phyloP scores from a whole-genome alignment of 2,113 vertebrate species.

The Accipiter cooperii region DNA sequence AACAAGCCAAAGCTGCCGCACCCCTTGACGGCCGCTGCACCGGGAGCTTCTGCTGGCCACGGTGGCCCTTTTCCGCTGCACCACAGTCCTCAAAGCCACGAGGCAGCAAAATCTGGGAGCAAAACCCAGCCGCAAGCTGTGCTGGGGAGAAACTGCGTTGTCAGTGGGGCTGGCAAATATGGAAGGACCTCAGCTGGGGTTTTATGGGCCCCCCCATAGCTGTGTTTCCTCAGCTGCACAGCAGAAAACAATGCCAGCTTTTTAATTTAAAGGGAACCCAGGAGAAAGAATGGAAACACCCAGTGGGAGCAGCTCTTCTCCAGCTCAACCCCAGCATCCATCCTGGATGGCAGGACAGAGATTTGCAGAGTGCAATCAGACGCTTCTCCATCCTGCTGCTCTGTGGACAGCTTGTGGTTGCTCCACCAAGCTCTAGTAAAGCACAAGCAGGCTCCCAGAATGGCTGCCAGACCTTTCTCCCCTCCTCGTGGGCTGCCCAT shows the following conservation, averaged over 20 bases:
- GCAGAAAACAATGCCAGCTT: not conserved
- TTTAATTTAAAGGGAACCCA: not conserved
- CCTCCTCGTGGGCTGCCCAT: not conserved
- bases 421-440: not conserved
- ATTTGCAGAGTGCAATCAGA: not conserved
- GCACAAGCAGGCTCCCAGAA: not conserved
- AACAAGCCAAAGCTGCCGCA: not conserved
- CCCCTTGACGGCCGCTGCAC: not conserved
- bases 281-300: not conserved
- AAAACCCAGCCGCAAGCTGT: not conserved
- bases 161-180: not conserved
- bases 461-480: not conserved
- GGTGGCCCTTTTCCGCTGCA: not conserved
- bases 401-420: not conserved
- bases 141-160: not conserved
- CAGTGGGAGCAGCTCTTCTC: not conserved
- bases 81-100: fast-evolving
- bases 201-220: not conserved
- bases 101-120: not conserved
- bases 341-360: not conserved
- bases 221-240: not conserved
- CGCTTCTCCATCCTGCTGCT: fast-evolving
- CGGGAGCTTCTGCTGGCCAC: not conserved
- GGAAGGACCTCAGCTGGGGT: not conserved
- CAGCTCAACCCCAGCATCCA: not conserved